These are phyloP conservation scores for Drosophila triauraria DNA, from an alignment of 1,140 invertebrate genomes.

Conservation along the genomic window DNA sequence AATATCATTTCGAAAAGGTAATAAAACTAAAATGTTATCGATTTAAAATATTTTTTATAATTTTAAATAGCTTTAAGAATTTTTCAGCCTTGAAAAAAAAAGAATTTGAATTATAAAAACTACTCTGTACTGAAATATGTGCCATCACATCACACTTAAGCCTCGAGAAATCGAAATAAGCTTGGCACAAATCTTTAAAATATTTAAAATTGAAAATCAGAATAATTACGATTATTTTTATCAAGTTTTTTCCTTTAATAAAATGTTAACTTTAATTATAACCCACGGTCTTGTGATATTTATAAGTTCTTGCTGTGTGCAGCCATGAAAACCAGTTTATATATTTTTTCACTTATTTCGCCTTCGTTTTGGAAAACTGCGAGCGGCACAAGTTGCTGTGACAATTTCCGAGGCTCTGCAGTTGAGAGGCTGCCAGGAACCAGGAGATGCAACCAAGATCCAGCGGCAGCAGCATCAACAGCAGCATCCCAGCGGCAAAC, in stretches of 20 bases:
- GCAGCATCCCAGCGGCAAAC: slow-evolving; percentile 23
- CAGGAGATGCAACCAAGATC: slow-evolving; percentile 30
- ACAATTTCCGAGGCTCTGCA: slow-evolving; percentile 70
- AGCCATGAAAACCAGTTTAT: slow-evolving; percentile 55
- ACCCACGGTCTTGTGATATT: no score
- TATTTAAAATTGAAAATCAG: not conserved
- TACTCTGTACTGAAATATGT: no score
- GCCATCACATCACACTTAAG: no score
- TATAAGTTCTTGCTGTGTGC: slow-evolving; percentile 9
- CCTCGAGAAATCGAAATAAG: no score
- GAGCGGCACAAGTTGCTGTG: slow-evolving; percentile 46
- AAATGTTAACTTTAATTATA: no score
- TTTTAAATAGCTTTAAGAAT: not conserved
- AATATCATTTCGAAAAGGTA: not conserved
- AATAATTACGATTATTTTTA: no score
- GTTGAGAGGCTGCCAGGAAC: slow-evolving; percentile 36
- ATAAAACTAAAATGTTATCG: not conserved
- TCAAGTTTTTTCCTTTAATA: no score
- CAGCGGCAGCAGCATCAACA: slow-evolving; percentile 1
- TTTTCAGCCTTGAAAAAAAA: no score
- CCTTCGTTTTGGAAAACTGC: slow-evolving; percentile 73
- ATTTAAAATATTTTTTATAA: no score
- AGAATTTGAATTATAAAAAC: no score
- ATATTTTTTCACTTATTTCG: slow-evolving; percentile 54
- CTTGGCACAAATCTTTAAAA: no score